Percentiles rank a stretch among this genome's conserved stretches.
Evolutionary conservation across 2,888 invertebrate genomes (phyloP).

Genomic region (Dexiosoma caninum): DNA sequence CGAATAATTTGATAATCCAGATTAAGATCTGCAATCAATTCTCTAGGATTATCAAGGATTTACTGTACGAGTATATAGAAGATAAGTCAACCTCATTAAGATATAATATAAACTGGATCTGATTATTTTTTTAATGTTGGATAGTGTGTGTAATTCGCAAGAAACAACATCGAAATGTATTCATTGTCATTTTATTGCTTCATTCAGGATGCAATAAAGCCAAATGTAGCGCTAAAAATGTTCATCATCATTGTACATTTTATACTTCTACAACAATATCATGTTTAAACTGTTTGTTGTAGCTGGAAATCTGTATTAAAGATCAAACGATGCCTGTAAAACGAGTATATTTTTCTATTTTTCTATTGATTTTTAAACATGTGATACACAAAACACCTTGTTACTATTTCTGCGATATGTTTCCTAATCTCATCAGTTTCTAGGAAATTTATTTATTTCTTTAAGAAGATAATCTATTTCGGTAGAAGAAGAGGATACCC

Average conservation of each 20-base stretch:
- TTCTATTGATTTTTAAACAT: conserved; percentile 48
- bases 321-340: conserved; percentile 32
- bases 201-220: too few species aligned
- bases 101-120: too few species aligned
- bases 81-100: too few species aligned
- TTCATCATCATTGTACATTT: background rate
- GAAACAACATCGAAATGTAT: too few species aligned
- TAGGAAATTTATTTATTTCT: conserved; percentile 39
- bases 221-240: too few species aligned
- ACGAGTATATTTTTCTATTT: background rate
- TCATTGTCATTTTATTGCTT: too few species aligned
- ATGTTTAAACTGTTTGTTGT: conserved; percentile 47
- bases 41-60: too few species aligned
- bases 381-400: conserved; percentile 60
- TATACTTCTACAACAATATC: conserved; percentile 54
- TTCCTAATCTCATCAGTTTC: conserved; percentile 53
- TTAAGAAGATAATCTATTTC: conserved; percentile 33
- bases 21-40: too few species aligned
- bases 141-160: too few species aligned
- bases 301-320: conserved; percentile 48
- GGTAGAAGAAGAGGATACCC: background rate
- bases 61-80: too few species aligned
- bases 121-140: too few species aligned
- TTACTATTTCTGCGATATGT: conserved; percentile 27
- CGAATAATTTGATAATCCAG: too few species aligned